Base-by-base conservation (phyloP, 1,140 invertebrate genomes). In the Danaus melanippus region DNA sequence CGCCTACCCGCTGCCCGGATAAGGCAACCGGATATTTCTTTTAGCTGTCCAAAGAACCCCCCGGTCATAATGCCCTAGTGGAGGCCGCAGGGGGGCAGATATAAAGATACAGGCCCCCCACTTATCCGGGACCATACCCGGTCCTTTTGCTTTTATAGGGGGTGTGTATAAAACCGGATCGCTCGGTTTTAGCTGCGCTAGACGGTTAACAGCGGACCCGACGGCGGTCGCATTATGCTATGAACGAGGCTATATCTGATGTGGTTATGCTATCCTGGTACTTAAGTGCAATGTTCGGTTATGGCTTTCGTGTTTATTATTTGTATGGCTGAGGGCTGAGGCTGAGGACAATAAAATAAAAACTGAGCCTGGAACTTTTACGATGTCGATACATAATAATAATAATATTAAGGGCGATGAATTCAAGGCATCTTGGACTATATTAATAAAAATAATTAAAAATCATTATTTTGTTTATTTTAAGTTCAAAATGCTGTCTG, bases 71-170 rank as follows among this genome's bases (percentile, higher is more conserved):
- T 85, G 75, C 74, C 76, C 78, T 74, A 71, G 66, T 63, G 69
- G 76, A 71, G 76, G 71, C 54, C 48, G 58, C 41, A 58, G 75
- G 76, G 76, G 66, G 74, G 75, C 69, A 80, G 78, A 82, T 86
- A 84, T 85, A 84, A 85, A 84, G 79, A 84, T 83, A 82, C 84
- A 84, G 85, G 67, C 80, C 79, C 84, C 15, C 84, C 85, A 84
- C 82, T 86, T 86, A 86, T 84, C 78, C 80, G 77, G 71, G 78
- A 78, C 78, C 77, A 83, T 80, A 82, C 76, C 78, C 80, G 78
- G 84, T 85, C 84, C 78, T 85, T 86, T 87, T 82, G 81, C 84
- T 86, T 87, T 87, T 87, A 87, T 87, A 83, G 83, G 81, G 84
- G 87, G 86, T 86, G 79, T 84, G 76, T 86, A 82, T 86, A 86